Conservation (phyloP, 2,797 vertebrate genomes). For the Pyrocephalus nanus region DNA sequence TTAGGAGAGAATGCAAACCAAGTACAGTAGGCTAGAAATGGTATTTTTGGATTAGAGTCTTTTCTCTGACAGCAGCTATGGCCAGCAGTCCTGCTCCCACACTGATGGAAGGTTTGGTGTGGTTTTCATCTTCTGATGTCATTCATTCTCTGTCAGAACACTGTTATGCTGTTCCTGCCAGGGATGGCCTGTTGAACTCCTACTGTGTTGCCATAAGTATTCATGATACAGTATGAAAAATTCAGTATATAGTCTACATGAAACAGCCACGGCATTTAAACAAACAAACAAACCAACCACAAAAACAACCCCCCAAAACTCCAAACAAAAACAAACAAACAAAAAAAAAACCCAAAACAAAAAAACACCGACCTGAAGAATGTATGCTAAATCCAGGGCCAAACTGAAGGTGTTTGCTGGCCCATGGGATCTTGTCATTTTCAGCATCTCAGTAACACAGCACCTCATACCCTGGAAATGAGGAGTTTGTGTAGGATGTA, state of each 20-base stretch:
- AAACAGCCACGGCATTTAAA: not conserved
- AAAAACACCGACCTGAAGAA: not conserved
- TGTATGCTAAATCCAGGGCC: not conserved
- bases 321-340: not conserved
- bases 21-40: not conserved
- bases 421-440: not conserved
- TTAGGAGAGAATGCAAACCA: not conserved
- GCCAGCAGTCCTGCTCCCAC: not conserved
- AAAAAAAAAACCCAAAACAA: not conserved
- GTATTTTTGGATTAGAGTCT: not conserved
- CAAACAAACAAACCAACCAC: not conserved
- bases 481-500: not conserved
- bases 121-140: not conserved
- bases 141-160: not conserved
- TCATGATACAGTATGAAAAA: not conserved
- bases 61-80: not conserved
- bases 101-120: not conserved
- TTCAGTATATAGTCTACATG: not conserved
- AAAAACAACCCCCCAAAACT: too few relatives aligned
- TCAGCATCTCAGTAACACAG: not conserved
- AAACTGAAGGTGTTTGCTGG: not conserved
- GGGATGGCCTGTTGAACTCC: not conserved
- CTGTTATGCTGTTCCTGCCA: not conserved
- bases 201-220: not conserved
- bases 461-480: not conserved